Evolutionary conservation across 2,113 vertebrate species (phyloP).

Genomic region (Dinomys branickii): DNA sequence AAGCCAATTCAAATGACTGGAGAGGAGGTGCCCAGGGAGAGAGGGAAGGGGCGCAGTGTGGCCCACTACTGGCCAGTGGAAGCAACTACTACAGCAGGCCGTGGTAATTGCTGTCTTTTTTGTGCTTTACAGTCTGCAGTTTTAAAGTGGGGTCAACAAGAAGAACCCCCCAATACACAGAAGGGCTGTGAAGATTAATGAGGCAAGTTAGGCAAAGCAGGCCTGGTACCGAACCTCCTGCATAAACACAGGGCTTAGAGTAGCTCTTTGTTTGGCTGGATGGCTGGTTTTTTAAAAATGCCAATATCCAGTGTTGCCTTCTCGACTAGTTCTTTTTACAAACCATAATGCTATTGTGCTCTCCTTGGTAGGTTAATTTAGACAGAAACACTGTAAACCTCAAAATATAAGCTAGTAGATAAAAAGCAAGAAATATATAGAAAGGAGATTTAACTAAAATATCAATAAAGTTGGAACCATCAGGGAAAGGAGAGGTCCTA

Average conservation of each 20-base stretch:
- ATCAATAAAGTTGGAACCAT: constrained; percentile 57
- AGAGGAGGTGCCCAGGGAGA: constrained; percentile 58
- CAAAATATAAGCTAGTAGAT: constrained; percentile 56
- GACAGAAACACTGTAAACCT: constrained; percentile 2
- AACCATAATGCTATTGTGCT: constrained; percentile 11
- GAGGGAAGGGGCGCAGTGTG: constrained; percentile 50
- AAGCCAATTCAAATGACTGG: constrained; percentile 70
- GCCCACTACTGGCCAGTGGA: constrained; percentile 67
- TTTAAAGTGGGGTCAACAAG: background rate
- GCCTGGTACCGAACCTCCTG: constrained; percentile 7
- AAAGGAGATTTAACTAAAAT: constrained; percentile 57
- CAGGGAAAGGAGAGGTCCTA: constrained; percentile 8
- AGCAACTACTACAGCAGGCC: constrained; percentile 15
- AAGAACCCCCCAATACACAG: constrained; percentile 52
- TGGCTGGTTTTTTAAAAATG: constrained; percentile 34
- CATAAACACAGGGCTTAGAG: background rate
- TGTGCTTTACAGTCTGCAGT: constrained; percentile 39
- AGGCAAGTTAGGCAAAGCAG: constrained; percentile 56
- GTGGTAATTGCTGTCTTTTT: background rate
- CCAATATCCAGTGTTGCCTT: background rate
- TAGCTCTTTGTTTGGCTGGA: constrained; percentile 55
- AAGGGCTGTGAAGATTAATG: constrained; percentile 55
- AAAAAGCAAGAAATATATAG: constrained; percentile 56
- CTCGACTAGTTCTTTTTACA: constrained; percentile 50
- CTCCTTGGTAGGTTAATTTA: constrained; percentile 8